A percentile compares a stretch with the other conserved stretches of the same genome.
These are phyloP conservation scores for Parazoanthus darwini DNA, from an alignment of 92 coral and sea anemone species.

Conservation along the genomic window DNA sequence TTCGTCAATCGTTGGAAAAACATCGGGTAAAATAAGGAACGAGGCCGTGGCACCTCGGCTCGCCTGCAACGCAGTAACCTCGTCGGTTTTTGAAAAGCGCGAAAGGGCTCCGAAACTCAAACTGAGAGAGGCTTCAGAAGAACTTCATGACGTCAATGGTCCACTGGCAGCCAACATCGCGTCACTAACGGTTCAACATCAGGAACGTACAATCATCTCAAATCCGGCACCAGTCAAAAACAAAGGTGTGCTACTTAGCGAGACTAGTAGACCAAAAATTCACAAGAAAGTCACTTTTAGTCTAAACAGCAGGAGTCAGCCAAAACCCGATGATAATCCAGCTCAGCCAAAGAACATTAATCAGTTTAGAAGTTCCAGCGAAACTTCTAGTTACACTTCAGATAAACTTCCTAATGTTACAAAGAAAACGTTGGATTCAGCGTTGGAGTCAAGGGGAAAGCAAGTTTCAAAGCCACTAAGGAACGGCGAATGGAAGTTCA, in stretches of 20 bases:
- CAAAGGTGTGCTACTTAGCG: neutral
- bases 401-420: neutral
- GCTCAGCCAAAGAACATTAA: neutral
- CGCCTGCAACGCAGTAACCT: neutral
- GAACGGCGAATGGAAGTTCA: neutral
- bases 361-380: neutral
- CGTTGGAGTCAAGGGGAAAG: neutral
- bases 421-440: neutral
- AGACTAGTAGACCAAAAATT: neutral
- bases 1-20: neutral
- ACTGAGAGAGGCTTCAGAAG: no score
- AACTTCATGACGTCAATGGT: neutral
- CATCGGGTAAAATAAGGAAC: neutral
- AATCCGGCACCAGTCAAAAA: neutral
- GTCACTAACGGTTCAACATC: neutral
- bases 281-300: constrained; percentile 1
- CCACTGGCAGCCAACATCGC: neutral
- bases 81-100: neutral
- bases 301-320: neutral
- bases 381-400: neutral
- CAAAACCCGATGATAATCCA: neutral
- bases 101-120: neutral
- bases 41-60: neutral
- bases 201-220: neutral
- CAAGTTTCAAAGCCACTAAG: neutral